These are phyloP conservation scores for Rhingia campestris DNA, from an alignment of 2,888 invertebrate genomes.

Conservation along the genomic window DNA sequence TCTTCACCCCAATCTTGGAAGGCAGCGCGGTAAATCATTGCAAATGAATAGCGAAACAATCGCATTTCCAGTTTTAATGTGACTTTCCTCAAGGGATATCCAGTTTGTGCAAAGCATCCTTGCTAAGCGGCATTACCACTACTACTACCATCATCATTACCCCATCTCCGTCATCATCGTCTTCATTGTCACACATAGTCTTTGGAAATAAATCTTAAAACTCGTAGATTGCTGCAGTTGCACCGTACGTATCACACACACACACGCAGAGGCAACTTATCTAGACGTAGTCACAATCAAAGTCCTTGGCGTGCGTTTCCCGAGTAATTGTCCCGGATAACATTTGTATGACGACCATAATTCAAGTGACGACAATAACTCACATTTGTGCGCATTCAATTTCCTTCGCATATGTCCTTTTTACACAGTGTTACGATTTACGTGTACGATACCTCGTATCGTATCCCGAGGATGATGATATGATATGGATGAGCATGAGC, in stretches of 20 bases:
- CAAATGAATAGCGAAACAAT: conserved; percentile 70
- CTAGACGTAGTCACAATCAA: conserved; percentile 30
- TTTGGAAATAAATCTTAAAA: conserved; percentile 56
- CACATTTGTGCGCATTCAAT: conserved; percentile 73
- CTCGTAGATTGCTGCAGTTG: conserved; percentile 38
- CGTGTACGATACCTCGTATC: conserved; percentile 10
- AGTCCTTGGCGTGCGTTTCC: conserved; percentile 71
- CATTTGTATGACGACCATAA: conserved; percentile 74
- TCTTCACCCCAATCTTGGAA: conserved; percentile 11
- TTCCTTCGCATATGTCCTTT: conserved; percentile 72
- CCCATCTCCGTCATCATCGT: conserved; percentile 36
- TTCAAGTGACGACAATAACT: conserved; percentile 73
- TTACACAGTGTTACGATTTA: conserved; percentile 27
- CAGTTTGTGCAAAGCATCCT: conserved; percentile 30
- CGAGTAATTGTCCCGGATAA: conserved; percentile 71
- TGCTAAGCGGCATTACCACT: neutral
- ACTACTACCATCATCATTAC: conserved; percentile 28
- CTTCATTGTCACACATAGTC: conserved; percentile 29
- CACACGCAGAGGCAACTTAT: conserved; percentile 30
- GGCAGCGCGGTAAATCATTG: conserved; percentile 53
- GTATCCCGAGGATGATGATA: conserved; percentile 63
- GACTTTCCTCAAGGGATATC: conserved; percentile 59
- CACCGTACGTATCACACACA: conserved; percentile 11
- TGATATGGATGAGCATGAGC: conserved; percentile 69
- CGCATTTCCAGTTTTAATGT: conserved; percentile 66